A percentile compares a stretch with the other conserved stretches of the same genome.
phyloP scores from a whole-genome alignment of 2,113 vertebrate genomes.

The Gadus macrocephalus region DNA sequence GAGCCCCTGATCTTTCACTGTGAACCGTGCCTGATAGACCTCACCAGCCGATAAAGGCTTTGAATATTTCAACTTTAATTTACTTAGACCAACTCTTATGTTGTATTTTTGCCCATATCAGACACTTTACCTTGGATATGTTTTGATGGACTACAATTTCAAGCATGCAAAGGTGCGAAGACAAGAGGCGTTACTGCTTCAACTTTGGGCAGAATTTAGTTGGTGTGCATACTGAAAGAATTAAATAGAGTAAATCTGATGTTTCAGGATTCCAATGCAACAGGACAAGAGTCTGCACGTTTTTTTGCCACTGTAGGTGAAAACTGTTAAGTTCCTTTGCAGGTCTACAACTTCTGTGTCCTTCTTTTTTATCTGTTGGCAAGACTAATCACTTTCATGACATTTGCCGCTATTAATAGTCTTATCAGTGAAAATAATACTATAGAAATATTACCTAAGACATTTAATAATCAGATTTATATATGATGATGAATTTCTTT shows the following conservation, averaged over 20 bases:
- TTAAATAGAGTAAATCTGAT: background rate
- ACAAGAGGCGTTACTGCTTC: no score
- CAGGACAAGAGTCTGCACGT: slow-evolving; percentile 18
- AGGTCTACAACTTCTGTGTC: slow-evolving; percentile 5
- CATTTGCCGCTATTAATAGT: background rate
- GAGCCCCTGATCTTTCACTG: no score
- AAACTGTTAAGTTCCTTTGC: slow-evolving; percentile 2
- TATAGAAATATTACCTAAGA: background rate
- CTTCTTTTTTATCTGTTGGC: slow-evolving; percentile 2
- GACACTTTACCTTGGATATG: no score
- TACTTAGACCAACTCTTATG: no score
- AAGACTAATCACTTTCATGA: background rate
- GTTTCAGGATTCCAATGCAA: slow-evolving; percentile 42
- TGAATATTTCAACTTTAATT: no score
- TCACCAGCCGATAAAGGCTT: no score
- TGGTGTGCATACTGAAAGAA: background rate
- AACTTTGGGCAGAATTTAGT: no score
- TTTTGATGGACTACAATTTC: no score
- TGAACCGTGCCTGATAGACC: no score
- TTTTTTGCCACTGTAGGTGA: slow-evolving; percentile 6
- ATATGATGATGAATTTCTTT: background rate
- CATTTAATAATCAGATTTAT: no score
- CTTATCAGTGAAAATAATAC: background rate
- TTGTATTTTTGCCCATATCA: no score
- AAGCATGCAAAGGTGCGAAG: no score